Evolutionary conservation across 2,113 vertebrate genomes (phyloP), one percentile per base, ranked within the genome.

Genomic region (Toxostoma redivivum): DNA sequence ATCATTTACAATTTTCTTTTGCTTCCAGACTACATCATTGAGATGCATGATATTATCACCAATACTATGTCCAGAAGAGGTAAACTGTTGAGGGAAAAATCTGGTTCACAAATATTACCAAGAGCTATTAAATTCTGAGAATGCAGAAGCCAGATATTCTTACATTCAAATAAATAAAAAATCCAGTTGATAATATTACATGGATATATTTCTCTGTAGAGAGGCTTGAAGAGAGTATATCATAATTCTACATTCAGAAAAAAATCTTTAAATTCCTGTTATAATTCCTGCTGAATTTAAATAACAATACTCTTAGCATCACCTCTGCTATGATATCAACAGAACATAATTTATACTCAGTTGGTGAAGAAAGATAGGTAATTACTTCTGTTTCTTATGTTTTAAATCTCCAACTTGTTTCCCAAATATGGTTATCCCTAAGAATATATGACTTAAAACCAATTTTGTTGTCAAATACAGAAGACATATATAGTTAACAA

Each of bases 1-100:
- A 19, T 92, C 58, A 90, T 86, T 88, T 96, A 38, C 86, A 95
- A 62, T 95, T 96, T 90, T 77, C 57, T 92, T 83, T 77, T 91
- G 14, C 48, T 95, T 94, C 78, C 73, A 91, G 69, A 90, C 48
- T 87, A 71, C 37, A 60, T 74, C 24, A 70, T 5, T n/a, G 38
- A 77, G 67, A 92, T 66, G 71, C 48, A 67, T 8, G 24, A 60
- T 44, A 90, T 81, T 78, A 86, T 69, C 58, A 88, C 20, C 76
- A 30, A 50, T 66, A 37, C 58, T 47, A 47, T 74, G 88, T 95
- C 94, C 91, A 96, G 82, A 90, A 92, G 58, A 90, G 16, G 54
- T 69, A 90, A 79, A 77, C 15, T 81, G 25, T 25, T 67, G 53
- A 88, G 70, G 45, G 45, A 61, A 38, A 82, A 95, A 76, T 42